Base-by-base conservation (phyloP, 2,113 vertebrate genomes). In the Podarcis cretensis region DNA sequence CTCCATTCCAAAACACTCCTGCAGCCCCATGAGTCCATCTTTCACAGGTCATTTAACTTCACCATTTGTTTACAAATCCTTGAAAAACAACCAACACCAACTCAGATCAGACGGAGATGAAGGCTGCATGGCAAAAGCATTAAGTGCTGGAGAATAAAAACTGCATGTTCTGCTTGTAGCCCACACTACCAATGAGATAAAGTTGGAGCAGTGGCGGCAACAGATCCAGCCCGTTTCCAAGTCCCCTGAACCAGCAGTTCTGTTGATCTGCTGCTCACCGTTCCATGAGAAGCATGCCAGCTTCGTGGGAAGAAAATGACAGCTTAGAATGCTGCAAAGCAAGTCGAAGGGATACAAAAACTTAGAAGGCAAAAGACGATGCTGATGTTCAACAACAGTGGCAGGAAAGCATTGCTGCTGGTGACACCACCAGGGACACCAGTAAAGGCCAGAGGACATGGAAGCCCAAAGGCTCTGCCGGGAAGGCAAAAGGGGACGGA, bases 11-110 rank as follows among this genome's bases (percentile, higher is more conserved):
- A 83, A 87, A 40, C 40, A 35, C 77, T n/a, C 63, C 37, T 0
- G n/a, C 10, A 23, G n/a, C 10, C 30, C 43, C 32, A 25, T 32
- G 35, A 54, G 37, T 57, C 65, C 77, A 65, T 48, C 25, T 57
- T 90, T 74, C 84, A 85, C 86, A 86, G 75, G 85, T 59, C 84
- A 77, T 91, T 91, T 85, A 73, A 83, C 90, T 84, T 92, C 40
- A 90, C 73, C 69, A 21, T 82, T 85, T 85, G 74, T 91, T 91
- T 88, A 73, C 59, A 83, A 32, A 76, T 30, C 37, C 83, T 88
- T 87, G 75, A 86, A 81, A 88, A 90, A 84, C 68, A 85, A 90
- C 71, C 21, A 3, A 5, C 3, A 1, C 30, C 75, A 43, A 37
- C 37, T 77, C 0, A 69, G 40, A 79, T 4, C 48, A 69, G 79